A percentile compares a stretch with the other conserved stretches of the same genome.
These are phyloP conservation scores for Leptarthrus brevirostris DNA, from an alignment of 2,888 invertebrate genomes.

Conservation along the genomic window DNA sequence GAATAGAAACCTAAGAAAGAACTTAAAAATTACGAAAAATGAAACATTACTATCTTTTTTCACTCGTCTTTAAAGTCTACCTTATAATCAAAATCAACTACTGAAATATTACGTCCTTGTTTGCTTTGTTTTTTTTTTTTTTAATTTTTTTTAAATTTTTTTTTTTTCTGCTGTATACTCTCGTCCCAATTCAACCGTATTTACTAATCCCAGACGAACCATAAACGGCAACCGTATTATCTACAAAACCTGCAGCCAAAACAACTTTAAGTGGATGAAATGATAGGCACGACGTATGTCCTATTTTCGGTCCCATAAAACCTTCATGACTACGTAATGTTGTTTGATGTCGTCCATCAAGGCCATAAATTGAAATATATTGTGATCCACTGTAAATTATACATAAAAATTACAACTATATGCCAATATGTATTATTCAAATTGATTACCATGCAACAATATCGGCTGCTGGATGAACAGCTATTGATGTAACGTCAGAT, in stretches of 20 bases:
- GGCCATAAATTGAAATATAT: slow-evolving; percentile 81
- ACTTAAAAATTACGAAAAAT: too few species aligned
- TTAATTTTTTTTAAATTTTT: too few species aligned
- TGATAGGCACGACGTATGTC: slow-evolving; percentile 86
- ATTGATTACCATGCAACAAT: slow-evolving; percentile 88
- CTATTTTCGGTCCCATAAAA: slow-evolving; percentile 88
- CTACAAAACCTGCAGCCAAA: slow-evolving; percentile 87
- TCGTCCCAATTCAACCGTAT: background rate
- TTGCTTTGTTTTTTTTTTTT: too few species aligned
- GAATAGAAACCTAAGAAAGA: too few species aligned
- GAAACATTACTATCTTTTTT: too few species aligned
- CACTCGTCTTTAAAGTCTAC: too few species aligned
- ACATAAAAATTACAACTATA: too few species aligned
- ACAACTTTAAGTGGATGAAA: slow-evolving; percentile 89
- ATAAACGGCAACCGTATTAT: slow-evolving; percentile 87
- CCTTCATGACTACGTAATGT: slow-evolving; percentile 91
- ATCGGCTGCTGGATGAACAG: slow-evolving; percentile 83
- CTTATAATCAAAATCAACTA: too few species aligned
- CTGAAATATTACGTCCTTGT: too few species aligned
- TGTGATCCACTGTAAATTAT: slow-evolving; percentile 76
- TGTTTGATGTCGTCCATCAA: slow-evolving; percentile 79
- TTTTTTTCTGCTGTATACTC: too few species aligned
- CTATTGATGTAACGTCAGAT: slow-evolving; percentile 83
- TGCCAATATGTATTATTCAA: too few species aligned
- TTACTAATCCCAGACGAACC: slow-evolving; percentile 60